A percentile compares a stretch with the other conserved stretches of the same genome.
phyloP scores from a whole-genome alignment of 1,140 invertebrate species.

The Phenacoccus solenopsis region DNA sequence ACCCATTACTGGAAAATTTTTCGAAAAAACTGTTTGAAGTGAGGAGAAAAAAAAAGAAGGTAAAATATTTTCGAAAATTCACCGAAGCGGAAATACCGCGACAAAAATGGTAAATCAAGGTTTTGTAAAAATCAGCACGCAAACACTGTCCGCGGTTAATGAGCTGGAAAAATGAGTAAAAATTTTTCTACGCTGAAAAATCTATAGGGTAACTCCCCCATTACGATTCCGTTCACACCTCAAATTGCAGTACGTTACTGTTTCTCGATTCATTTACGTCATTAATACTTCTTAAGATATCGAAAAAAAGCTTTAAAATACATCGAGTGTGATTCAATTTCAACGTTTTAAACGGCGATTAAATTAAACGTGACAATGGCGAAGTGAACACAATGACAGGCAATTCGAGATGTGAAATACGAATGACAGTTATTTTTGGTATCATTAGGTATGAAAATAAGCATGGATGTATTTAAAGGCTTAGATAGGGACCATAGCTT shows the following conservation, averaged over 20 bases:
- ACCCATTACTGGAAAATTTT: background rate
- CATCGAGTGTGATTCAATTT: background rate
- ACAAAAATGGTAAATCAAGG: conserved; percentile 10
- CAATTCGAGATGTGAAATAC: too few relatives aligned
- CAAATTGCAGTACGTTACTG: background rate
- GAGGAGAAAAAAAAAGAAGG: background rate
- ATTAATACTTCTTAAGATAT: background rate
- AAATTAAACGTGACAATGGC: conserved; percentile 1
- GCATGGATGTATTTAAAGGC: too few relatives aligned
- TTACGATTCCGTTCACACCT: background rate
- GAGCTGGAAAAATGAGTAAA: conserved; percentile 14
- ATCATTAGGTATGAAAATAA: too few relatives aligned
- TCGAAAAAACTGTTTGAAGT: background rate
- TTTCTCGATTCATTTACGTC: background rate
- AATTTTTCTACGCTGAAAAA: background rate
- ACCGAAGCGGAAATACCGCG: conserved; percentile 1
- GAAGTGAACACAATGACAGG: too few relatives aligned
- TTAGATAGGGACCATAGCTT: too few relatives aligned
- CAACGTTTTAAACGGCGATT: background rate
- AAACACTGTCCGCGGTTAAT: conserved; percentile 12
- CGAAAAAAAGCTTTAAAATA: background rate
- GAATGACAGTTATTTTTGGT: too few relatives aligned
- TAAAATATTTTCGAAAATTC: conserved; percentile 2
- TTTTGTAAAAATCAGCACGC: conserved; percentile 6
- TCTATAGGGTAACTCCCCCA: background rate